Evolutionary conservation across 2,888 invertebrate genomes (phyloP), one percentile per base, ranked within the genome.

Genomic region (Eretmocerus hayati): DNA sequence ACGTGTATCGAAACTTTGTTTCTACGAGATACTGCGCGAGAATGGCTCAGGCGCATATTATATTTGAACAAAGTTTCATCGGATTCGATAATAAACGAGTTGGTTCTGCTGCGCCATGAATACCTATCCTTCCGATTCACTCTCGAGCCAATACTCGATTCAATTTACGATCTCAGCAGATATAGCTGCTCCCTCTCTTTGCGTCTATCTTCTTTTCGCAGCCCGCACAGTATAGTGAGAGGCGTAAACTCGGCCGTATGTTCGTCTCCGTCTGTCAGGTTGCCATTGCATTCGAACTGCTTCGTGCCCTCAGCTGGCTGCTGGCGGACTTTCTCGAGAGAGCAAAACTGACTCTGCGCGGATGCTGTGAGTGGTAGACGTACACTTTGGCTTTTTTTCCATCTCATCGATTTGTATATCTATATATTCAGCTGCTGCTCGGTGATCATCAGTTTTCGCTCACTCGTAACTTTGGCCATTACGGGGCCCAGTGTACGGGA

Each of bases 141-240:
- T 44, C 59, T 54, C 50, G 50, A 49, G 46, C 54, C 58, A 54
- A 58, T 58, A 55, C 57, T 58, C 62, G 58, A 67, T 66, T 67
- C 64, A 66, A 66, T 67, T 67, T 63, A 65, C 63, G 63, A 57
- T 61, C 57, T 55, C 16, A 9, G 41, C 22, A 6, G 13, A n/a
- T 18, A 16, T 15, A 35, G 13, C 35, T 4, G 30, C 18, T 6
- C 41, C 5, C 41, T 21, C n/a, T 13, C 41, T 23, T 18, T n/a
- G n/a, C n/a, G n/a, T n/a, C n/a, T n/a, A n/a, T n/a, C n/a, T n/a
- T n/a, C n/a, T n/a, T n/a, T n/a, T n/a, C n/a, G n/a, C n/a, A n/a
- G n/a, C n/a, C n/a, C 23, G 30, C n/a, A 43, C 31, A 15, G 31
- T 31, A 31, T 31, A 32, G 26, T 40, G 5, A 13, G 20, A 6